Conservation (phyloP, 1,140 invertebrate species). For the Brachionus rubens region DNA sequence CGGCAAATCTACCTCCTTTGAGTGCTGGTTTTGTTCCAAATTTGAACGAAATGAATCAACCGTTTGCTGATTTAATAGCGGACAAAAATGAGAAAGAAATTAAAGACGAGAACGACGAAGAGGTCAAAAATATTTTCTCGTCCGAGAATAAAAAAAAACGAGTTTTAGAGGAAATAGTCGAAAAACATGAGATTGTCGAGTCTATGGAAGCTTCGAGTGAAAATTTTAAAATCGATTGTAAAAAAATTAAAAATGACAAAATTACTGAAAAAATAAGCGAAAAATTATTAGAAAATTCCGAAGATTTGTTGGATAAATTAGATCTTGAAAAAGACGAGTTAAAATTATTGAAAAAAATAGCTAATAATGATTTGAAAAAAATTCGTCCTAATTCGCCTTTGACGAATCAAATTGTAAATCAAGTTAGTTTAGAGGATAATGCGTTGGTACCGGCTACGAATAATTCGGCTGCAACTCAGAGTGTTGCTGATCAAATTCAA, state of each 20-base stretch:
- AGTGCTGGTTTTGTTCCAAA: slow-evolving; percentile 40
- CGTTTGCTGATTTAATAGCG: neutral
- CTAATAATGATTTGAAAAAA: neutral
- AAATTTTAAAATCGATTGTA: neutral
- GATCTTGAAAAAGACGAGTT: slow-evolving; percentile 15
- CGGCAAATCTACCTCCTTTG: neutral
- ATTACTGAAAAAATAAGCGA: neutral
- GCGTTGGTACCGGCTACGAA: neutral
- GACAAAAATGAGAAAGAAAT: neutral
- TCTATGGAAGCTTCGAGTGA: neutral
- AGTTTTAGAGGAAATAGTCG: neutral
- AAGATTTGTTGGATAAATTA: neutral
- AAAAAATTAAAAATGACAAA: neutral
- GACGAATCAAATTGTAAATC: slow-evolving; percentile 27
- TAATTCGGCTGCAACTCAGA: neutral
- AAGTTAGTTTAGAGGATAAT: slow-evolving; percentile 19
- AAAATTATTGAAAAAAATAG: slow-evolving; percentile 14
- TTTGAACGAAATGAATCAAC: neutral
- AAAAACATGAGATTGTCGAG: no score
- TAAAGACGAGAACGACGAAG: slow-evolving; percentile 33
- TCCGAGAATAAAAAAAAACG: slow-evolving; percentile 7
- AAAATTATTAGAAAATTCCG: neutral
- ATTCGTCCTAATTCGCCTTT: neutral
- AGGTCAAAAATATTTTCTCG: slow-evolving; percentile 11
- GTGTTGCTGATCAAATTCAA: slow-evolving; percentile 38